phyloP scores from a whole-genome alignment of 2,888 invertebrate species.

The Amiota minor region DNA sequence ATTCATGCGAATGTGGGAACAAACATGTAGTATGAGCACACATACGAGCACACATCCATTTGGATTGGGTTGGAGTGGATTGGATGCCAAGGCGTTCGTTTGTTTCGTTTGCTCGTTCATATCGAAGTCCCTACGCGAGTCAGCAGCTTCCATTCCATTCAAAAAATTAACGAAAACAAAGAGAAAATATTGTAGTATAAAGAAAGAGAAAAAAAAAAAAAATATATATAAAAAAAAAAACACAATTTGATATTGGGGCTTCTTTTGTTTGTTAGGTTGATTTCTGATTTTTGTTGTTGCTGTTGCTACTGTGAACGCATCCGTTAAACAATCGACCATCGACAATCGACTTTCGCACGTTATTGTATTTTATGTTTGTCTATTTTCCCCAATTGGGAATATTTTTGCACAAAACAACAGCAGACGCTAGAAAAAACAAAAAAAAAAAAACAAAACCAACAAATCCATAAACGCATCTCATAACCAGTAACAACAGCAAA shows the following conservation, averaged over 20 bases:
- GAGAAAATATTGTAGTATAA: not conserved
- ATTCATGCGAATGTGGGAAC: conserved; percentile 51
- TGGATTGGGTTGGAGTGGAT: conserved; percentile 13
- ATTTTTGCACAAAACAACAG: conserved; percentile 29
- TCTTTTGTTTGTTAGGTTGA: conserved; percentile 16
- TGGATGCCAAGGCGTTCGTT: conserved; percentile 3
- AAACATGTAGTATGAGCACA: conserved; percentile 30
- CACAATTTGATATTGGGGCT: not conserved
- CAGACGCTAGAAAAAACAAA: not conserved
- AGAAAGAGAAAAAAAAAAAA: not conserved
- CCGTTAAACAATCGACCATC: conserved; percentile 27
- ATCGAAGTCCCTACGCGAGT: conserved; percentile 13
- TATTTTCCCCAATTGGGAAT: conserved; percentile 41
- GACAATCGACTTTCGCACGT: conserved; percentile 38
- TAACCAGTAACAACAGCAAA: conserved; percentile 4
- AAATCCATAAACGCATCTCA: conserved; percentile 60
- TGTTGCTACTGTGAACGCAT: conserved; percentile 27
- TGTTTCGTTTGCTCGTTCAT: not conserved
- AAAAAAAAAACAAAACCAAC: conserved; percentile 37
- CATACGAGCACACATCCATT: conserved; percentile 7
- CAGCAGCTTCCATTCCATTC: conserved; percentile 46
- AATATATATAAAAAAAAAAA: not conserved
- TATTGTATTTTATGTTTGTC: conserved; percentile 31
- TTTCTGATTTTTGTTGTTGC: conserved; percentile 47
- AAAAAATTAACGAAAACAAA: conserved; percentile 24